Evolutionary conservation across 1,140 invertebrate species (phyloP), one percentile per base, ranked within the genome.

Genomic region (Drosophila paulistorum): DNA sequence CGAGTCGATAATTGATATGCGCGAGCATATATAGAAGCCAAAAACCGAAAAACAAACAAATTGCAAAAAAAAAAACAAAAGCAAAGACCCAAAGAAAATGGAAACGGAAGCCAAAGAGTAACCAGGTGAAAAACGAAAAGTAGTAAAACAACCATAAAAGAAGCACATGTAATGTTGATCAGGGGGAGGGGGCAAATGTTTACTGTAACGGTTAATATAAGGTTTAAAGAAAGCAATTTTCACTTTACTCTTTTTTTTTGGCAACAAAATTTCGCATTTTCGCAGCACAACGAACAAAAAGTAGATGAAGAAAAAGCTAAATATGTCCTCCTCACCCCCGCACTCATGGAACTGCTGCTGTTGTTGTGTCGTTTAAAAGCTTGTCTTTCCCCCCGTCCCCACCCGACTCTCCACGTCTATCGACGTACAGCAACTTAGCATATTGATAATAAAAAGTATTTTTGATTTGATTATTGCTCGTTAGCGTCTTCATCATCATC

Each of bases 391-490:
- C 17, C 45, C 37, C 37, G 3, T 3, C 3, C 17, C 17, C 45
- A 14, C 9, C 3, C 23, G 23, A 26, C 23, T 4, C 14, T 17
- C 6, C 0, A 13, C 14, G 7, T 3, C 45, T 14, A 5, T 17
- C 45, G 17, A 7, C 17, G 9, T 48, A 7, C 13, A 23, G 7
- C 61, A 42, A 41, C 71, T 51, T 33, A 65, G 71, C 67, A 73
- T 51, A 70, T 73, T 81, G 77, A 79, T 83, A 80, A 84, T 82
- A 74, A 77, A 82, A 83, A 90, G 82, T 90, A 80, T 87, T 80
- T 76, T 84, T 89, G 84, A 89, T 89, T 89, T 89, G 84, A 89
- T 89, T 89, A 89, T 89, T 89, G 84, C 84, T 89, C 84, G 84
- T 89, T 89, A 89, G 84, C 85, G 68, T 63, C 64, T 48, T 55